phyloP scores from a whole-genome alignment of 1,140 invertebrate species.

The Drosophila eugracilis region DNA sequence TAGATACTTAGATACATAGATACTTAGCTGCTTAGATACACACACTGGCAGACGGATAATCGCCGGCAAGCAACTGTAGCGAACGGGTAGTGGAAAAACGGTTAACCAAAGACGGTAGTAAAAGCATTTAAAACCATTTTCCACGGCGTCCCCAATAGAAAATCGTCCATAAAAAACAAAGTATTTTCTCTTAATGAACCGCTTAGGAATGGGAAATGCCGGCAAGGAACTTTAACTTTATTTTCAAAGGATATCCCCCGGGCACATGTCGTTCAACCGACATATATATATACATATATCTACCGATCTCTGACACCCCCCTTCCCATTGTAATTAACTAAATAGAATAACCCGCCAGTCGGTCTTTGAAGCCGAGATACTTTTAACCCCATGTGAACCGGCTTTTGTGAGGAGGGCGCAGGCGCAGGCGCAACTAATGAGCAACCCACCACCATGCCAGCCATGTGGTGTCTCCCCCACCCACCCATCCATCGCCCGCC shows the following conservation, averaged over 20 bases:
- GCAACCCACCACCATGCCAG: conserved; percentile 68
- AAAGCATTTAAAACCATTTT: conserved; percentile 45
- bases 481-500: conserved; percentile 36
- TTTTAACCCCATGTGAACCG: conserved; percentile 73
- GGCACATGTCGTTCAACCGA: conserved; percentile 16
- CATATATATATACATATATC: conserved; percentile 32
- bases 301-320: conserved; percentile 33
- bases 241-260: conserved; percentile 8
- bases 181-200: neutral
- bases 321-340: conserved; percentile 60
- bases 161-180: conserved; percentile 35
- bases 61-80: conserved; percentile 62
- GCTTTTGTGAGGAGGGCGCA: conserved; percentile 47
- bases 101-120: conserved; percentile 61
- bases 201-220: neutral
- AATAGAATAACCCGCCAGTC: conserved; percentile 43
- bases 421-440: conserved; percentile 82
- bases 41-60: conserved; percentile 55
- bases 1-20: conserved; percentile 9
- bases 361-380: conserved; percentile 35
- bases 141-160: conserved; percentile 39
- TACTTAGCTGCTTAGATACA: neutral
- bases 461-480: conserved; percentile 73
- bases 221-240: neutral
- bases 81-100: conserved; percentile 55